phyloP scores from a whole-genome alignment of 2,888 invertebrate species.

The Acleris holmiana region DNA sequence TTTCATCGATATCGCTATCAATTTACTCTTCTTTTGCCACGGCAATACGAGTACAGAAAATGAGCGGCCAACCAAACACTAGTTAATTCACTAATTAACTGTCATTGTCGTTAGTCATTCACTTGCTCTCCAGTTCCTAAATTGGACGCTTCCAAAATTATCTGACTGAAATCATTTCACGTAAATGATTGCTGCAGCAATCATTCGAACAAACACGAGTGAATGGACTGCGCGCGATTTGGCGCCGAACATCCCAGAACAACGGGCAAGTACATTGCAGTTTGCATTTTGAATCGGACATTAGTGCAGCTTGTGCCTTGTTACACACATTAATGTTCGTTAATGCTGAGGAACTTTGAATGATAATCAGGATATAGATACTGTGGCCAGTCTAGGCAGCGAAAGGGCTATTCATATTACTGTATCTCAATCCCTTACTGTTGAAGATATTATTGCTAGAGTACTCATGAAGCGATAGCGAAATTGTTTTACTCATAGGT shows the following conservation, averaged over 20 bases:
- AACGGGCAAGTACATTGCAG: neutral
- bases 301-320: constrained; percentile 3
- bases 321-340: neutral
- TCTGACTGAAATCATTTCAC: neutral
- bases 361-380: no score
- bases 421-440: no score
- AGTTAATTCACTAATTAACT: neutral
- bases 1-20: no score
- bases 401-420: no score
- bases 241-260: neutral
- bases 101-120: neutral
- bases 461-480: no score
- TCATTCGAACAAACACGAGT: constrained; percentile 1
- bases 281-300: constrained; percentile 8
- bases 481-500: no score
- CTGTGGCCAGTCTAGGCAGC: no score
- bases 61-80: neutral
- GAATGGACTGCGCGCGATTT: constrained; percentile 4
- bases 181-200: neutral
- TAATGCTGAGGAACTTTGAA: neutral
- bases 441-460: no score
- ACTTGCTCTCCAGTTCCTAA: neutral
- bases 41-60: no score
- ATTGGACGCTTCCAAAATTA: neutral
- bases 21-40: no score